These are phyloP conservation scores for Ophiothrix spiculata DNA, from an alignment of 35 echinoderm and acorn worm genomes.

Conservation along the genomic window DNA sequence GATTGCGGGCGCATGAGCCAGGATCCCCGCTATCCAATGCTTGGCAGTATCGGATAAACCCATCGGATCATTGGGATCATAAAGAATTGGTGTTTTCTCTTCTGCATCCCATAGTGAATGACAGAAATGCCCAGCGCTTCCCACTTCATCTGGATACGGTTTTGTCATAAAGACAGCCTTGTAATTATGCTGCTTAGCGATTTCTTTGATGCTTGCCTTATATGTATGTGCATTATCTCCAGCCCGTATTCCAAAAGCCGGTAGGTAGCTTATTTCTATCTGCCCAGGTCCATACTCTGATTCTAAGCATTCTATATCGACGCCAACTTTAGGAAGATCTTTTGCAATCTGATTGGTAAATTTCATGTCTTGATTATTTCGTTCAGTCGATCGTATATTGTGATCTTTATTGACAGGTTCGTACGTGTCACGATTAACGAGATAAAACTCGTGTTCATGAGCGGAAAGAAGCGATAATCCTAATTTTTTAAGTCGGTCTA, in stretches of 20 bases:
- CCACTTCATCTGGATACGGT: conserved; percentile 36
- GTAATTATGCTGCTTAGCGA: conserved; percentile 54
- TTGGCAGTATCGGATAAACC: conserved; percentile 50
- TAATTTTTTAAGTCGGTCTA: conserved; percentile 39
- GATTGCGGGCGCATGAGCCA: conserved; percentile 58
- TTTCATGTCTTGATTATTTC: conserved; percentile 36
- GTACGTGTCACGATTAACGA: conserved; percentile 42
- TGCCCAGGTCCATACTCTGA: conserved; percentile 49
- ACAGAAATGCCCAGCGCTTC: conserved; percentile 55
- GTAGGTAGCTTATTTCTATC: conserved; percentile 61
- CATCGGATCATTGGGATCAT: conserved; percentile 4
- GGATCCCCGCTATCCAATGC: conserved; percentile 73
- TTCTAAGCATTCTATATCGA: conserved; percentile 47
- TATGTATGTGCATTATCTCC: conserved; percentile 62
- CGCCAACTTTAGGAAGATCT: conserved; percentile 31
- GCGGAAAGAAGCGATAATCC: conserved; percentile 34
- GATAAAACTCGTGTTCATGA: conserved; percentile 78
- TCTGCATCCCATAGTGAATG: conserved; percentile 64
- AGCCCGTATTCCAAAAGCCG: conserved; percentile 55
- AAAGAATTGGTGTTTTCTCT: conserved; percentile 25
- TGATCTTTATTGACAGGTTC: conserved; percentile 36
- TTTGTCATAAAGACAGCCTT: conserved; percentile 70
- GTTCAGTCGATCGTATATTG: conserved; percentile 46
- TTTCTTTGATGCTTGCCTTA: conserved; percentile 64
- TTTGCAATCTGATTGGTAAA: conserved; percentile 32